These are phyloP conservation scores for Philopotamus ludificatus DNA, from an alignment of 1,140 invertebrate genomes.

Conservation along the genomic window DNA sequence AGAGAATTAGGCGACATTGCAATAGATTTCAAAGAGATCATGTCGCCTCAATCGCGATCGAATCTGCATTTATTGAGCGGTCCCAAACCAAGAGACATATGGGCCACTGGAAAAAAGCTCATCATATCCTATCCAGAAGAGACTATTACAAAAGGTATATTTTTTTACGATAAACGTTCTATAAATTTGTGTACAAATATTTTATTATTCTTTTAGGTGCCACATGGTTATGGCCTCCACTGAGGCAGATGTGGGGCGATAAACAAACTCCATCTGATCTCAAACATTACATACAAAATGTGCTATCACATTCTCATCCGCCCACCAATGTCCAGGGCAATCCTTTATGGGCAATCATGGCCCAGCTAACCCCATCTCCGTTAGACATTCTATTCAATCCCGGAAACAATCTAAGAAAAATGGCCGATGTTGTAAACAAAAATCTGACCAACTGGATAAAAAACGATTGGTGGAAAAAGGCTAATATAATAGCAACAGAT, in stretches of 20 bases:
- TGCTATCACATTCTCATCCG: constrained; percentile 48
- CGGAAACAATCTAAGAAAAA: constrained; percentile 59
- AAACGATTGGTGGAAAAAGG: constrained; percentile 59
- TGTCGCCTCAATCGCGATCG: constrained; percentile 43
- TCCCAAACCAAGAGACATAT: constrained; percentile 60
- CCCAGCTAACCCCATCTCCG: constrained; percentile 66
- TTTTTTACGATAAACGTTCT: no score
- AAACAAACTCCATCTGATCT: constrained; percentile 56
- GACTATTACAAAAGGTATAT: constrained; percentile 49
- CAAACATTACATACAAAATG: constrained; percentile 53
- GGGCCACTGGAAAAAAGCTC: constrained; percentile 56
- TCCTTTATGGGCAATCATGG: constrained; percentile 69
- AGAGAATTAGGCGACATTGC: constrained; percentile 58
- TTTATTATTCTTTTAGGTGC: constrained; percentile 48
- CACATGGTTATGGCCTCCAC: constrained; percentile 62
- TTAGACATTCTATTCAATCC: constrained; percentile 61
- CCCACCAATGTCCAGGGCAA: constrained; percentile 45
- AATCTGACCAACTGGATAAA: constrained; percentile 65
- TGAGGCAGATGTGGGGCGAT: constrained; percentile 64
- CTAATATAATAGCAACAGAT: constrained; percentile 68
- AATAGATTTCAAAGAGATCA: constrained; percentile 40
- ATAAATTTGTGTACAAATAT: background rate
- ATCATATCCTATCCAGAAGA: constrained; percentile 60
- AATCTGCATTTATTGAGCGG: constrained; percentile 49
- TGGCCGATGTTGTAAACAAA: constrained; percentile 63